A percentile compares a stretch with the other conserved stretches of the same genome.
These are phyloP conservation scores for Pygoscelis adeliae DNA, from an alignment of 2,113 vertebrate species.

Conservation along the genomic window DNA sequence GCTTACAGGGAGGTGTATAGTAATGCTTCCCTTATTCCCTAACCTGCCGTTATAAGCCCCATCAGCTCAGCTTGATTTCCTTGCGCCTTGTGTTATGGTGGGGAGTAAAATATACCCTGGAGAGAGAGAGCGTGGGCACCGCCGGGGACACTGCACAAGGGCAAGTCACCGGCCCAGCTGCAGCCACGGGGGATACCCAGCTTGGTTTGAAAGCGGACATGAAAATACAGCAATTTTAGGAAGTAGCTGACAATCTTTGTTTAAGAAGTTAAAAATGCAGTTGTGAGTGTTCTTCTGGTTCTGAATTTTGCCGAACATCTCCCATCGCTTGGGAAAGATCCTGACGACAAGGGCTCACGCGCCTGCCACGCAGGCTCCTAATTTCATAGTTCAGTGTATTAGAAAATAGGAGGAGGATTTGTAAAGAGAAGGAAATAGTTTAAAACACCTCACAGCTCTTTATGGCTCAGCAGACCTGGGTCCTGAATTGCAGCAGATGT, in stretches of 20 bases:
- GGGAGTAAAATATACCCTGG: neutral
- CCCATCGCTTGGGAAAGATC: neutral
- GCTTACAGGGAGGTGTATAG: neutral
- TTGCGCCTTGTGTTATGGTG: no score
- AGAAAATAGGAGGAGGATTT: neutral
- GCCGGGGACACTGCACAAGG: neutral
- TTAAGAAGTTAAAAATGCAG: neutral
- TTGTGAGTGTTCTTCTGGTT: neutral
- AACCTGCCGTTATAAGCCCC: neutral
- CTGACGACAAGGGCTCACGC: neutral
- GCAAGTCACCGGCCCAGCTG: neutral
- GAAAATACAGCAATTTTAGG: neutral
- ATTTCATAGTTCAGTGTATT: constrained; percentile 27
- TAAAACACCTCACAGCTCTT: neutral
- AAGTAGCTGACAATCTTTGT: no score
- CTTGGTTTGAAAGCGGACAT: neutral
- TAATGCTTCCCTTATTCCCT: neutral
- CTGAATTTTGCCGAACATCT: neutral
- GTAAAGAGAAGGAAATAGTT: neutral
- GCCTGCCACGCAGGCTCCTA: neutral
- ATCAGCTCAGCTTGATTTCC: neutral
- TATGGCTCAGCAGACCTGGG: neutral
- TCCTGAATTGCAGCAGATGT: neutral
- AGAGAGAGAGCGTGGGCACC: neutral
- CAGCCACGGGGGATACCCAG: neutral